phyloP scores from a whole-genome alignment of 2,888 invertebrate species.

The Pandemis corylana region DNA sequence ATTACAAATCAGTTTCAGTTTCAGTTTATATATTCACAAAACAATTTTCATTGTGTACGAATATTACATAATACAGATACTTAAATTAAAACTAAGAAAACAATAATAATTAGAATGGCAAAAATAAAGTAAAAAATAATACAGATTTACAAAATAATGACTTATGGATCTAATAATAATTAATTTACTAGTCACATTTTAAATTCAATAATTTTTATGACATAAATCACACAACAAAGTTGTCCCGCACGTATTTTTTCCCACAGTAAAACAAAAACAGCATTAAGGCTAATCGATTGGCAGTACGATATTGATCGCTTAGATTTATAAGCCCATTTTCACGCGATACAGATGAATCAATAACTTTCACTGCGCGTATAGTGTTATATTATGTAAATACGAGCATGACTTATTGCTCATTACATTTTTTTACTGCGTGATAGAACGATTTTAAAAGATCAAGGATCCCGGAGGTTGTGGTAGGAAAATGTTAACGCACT shows the following conservation, averaged over 20 bases:
- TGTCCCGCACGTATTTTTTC: not conserved
- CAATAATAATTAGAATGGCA: too few relatives aligned
- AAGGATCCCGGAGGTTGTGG: not conserved
- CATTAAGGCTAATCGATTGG: not conserved
- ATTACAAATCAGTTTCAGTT: too few relatives aligned
- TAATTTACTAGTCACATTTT: too few relatives aligned
- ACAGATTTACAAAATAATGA: too few relatives aligned
- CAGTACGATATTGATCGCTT: not conserved
- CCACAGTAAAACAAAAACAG: not conserved
- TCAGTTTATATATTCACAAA: too few relatives aligned
- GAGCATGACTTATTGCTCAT: constrained; percentile 4
- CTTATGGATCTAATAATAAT: too few relatives aligned
- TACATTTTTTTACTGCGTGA: not conserved
- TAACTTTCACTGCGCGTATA: constrained; percentile 6
- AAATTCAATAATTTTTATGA: too few relatives aligned
- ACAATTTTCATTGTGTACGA: too few relatives aligned
- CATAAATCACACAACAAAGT: too few relatives aligned
- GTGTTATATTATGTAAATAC: constrained; percentile 17
- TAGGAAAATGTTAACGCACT: not conserved
- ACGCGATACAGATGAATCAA: constrained; percentile 1
- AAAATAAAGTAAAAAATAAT: too few relatives aligned
- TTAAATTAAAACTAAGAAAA: too few relatives aligned
- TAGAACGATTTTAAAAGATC: not conserved
- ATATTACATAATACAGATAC: too few relatives aligned
- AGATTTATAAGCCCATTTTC: constrained; percentile 13